Conservation (phyloP, 2,888 invertebrate genomes). For the Stenichneumon culpator region DNA sequence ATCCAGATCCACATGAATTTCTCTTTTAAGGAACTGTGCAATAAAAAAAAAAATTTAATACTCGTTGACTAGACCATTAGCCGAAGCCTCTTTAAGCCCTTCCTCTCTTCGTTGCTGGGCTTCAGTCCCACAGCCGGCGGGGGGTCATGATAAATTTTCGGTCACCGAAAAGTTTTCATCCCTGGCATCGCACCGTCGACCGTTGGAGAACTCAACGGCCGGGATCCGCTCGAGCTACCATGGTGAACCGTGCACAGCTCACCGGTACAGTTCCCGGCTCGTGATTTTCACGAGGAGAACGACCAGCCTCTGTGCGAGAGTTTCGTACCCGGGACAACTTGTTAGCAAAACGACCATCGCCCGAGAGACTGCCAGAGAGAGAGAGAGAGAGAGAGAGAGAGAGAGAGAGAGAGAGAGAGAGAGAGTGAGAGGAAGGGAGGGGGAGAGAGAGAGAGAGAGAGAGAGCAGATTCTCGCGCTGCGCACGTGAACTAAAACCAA, state of each 20-base stretch:
- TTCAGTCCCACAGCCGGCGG: conserved; percentile 21
- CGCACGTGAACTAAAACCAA: conserved; percentile 59
- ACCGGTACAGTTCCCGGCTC: conserved; percentile 24
- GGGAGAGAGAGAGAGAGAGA: too few relatives aligned
- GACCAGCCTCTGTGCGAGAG: conserved; percentile 43
- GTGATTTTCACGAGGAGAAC: conserved; percentile 33
- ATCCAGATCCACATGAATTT: not conserved
- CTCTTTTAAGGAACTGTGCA: not conserved
- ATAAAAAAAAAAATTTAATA: not conserved
- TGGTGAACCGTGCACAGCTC: conserved; percentile 9
- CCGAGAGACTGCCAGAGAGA: conserved; percentile 9
- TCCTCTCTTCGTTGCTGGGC: conserved; percentile 45
- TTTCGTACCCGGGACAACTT: conserved; percentile 60
- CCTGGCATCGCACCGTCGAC: conserved; percentile 17
- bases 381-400: conserved; percentile 3
- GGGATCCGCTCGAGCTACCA: conserved; percentile 24
- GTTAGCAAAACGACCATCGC: conserved; percentile 62
- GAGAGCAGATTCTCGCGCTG: not conserved
- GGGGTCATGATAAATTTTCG: conserved; percentile 60
- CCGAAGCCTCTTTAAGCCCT: conserved; percentile 47
- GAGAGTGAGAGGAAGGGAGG: conserved; percentile 1
- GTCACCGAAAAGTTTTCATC: conserved; percentile 66
- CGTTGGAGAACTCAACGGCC: conserved; percentile 28
- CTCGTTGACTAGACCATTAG: conserved; percentile 19
- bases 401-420: conserved; percentile 8